Base-by-base conservation (phyloP, 2,888 invertebrate genomes). In the Aspidiotus destructor region DNA sequence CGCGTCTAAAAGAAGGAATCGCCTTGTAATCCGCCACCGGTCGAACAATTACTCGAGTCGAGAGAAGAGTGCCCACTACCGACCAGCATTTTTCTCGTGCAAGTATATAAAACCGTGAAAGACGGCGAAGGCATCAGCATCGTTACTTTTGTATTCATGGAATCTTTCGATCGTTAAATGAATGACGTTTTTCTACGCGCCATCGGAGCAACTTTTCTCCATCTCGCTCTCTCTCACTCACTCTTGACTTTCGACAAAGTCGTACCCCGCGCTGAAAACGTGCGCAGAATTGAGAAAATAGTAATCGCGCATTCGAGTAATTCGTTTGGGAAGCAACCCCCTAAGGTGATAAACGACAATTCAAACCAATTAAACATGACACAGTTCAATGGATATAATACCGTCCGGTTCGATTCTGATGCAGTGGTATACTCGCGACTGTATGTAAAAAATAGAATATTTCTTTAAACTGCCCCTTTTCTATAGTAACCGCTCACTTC, bases 271-370 rank as follows among this genome's bases (percentile, higher is more conserved):
- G 48, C 48, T 48, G 10, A 11, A 48, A 48, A 13, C n/a, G 48
- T 48, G n/a, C 48, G n/a, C 48, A 28, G 28, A 28, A 28, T 28
- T 48, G 48, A 48, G n/a, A 48, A 48, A 48, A n/a, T 40, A 58
- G 40, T 40, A 58, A 40, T 58, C 58, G 58, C 58, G 58, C 58
- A 58, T 17, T 58, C 58, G 58, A 16, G 58, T 58, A 58, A 58
- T 58, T 58, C 58, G 58, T 17, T 28, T 16, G 55, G 48, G 48
- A 58, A 40, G 52, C 44, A 40, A 53, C 69, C 69, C 69, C 69
- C 69, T 55, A 16, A 61, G 28, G 69, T 42, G 69, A 69, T 69
- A 69, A 69, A 69, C 62, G 69, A 69, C 69, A 55, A 69, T 62
- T 69, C 62, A 52, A 61, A 61, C 69, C 69, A 69, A 69, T 69